These are phyloP conservation scores for Lophochroa leadbeateri DNA, from an alignment of 2,113 vertebrate species.

Conservation along the genomic window DNA sequence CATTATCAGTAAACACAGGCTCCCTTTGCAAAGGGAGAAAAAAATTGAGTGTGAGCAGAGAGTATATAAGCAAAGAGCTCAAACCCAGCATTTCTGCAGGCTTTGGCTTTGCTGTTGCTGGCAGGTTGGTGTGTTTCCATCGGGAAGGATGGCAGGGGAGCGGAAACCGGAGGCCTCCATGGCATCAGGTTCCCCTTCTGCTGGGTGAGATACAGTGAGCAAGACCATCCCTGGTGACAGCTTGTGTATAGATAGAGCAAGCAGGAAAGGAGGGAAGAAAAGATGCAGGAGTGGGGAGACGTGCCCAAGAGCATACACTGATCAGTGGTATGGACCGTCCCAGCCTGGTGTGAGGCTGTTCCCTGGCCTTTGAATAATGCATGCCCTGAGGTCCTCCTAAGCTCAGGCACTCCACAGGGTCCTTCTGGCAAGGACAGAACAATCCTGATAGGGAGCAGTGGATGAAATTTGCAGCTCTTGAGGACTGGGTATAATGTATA, in stretches of 20 bases:
- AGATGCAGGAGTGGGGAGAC: not conserved
- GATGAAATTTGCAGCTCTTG: not conserved
- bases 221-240: accelerated
- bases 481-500: not conserved
- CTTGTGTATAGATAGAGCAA: not conserved
- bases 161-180: accelerated
- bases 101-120: not conserved
- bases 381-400: not conserved
- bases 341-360: not conserved
- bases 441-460: not conserved
- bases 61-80: not conserved
- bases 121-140: not conserved
- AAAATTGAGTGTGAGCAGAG: accelerated
- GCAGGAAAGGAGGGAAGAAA: not conserved
- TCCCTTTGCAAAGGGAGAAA: not conserved
- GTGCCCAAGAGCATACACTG: accelerated
- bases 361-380: not conserved
- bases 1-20: not conserved
- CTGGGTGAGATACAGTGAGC: accelerated
- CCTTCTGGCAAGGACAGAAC: not conserved
- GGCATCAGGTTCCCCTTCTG: not conserved
- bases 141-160: not conserved
- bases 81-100: not conserved
- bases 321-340: accelerated
- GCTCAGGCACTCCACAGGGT: not conserved